phyloP scores from a whole-genome alignment of 2,888 invertebrate species.

The Diogma glabrata region DNA sequence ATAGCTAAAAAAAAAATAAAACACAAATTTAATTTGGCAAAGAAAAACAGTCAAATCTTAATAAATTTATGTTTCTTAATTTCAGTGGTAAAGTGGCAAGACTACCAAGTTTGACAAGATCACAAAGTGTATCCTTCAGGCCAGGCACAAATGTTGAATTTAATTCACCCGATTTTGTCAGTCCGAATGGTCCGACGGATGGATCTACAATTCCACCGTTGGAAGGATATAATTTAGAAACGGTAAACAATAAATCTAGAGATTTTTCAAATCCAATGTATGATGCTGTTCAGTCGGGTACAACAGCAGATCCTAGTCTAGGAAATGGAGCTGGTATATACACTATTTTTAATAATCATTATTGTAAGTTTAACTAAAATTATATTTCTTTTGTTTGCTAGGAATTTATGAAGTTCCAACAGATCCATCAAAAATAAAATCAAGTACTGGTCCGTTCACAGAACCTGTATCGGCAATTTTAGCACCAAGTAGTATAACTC shows the following conservation, averaged over 20 bases:
- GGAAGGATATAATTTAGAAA: conserved; percentile 71
- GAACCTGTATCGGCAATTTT: conserved; percentile 61
- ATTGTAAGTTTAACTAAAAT: background rate
- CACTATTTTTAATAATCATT: background rate
- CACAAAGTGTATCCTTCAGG: conserved; percentile 84
- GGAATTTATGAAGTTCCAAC: conserved; percentile 76
- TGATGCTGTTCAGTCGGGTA: conserved; percentile 68
- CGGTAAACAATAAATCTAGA: conserved; percentile 59
- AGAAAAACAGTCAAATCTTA: conserved; percentile 11
- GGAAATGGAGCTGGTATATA: conserved; percentile 47
- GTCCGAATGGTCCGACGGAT: conserved; percentile 31
- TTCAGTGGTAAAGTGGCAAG: conserved; percentile 69
- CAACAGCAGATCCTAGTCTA: conserved; percentile 41
- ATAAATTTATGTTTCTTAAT: conserved; percentile 18
- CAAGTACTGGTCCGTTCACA: conserved; percentile 39
- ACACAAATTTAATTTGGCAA: background rate
- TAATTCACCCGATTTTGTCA: conserved; percentile 45
- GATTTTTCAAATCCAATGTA: conserved; percentile 99
- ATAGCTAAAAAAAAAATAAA: no score
- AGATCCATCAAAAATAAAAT: conserved; percentile 51
- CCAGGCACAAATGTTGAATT: conserved; percentile 92
- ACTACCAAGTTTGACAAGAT: conserved; percentile 67
- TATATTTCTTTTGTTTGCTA: conserved; percentile 27
- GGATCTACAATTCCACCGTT: conserved; percentile 42
- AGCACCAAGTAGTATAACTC: conserved; percentile 71